Conservation (phyloP, 2,113 vertebrate species). For the Centropus bengalensis region DNA sequence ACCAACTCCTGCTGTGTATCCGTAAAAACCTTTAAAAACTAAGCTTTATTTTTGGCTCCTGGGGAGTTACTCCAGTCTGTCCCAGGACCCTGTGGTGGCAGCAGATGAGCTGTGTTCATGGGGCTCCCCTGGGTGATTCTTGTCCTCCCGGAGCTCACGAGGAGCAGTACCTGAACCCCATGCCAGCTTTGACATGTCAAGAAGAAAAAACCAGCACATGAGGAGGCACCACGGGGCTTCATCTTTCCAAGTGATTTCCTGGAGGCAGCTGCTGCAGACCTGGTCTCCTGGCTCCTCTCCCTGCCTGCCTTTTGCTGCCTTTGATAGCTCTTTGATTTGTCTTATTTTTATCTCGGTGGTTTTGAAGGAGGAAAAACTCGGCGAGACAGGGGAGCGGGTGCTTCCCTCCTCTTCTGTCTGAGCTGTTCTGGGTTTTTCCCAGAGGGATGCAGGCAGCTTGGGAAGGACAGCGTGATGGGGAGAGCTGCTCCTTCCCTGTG, state of each 20-base stretch:
- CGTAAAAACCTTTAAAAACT: fast-evolving
- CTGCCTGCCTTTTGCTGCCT: background rate
- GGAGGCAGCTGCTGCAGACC: background rate
- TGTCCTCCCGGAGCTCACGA: fast-evolving
- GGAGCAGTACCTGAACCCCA: fast-evolving
- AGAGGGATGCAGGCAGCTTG: background rate
- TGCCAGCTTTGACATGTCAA: fast-evolving
- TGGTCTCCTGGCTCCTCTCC: background rate
- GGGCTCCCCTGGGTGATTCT: background rate
- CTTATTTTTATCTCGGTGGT: background rate
- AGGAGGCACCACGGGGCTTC: background rate
- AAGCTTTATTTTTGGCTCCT: background rate
- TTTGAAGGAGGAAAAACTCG: background rate
- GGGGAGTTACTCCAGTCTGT: fast-evolving
- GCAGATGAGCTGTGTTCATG: background rate
- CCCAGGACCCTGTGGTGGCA: fast-evolving
- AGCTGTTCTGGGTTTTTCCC: background rate
- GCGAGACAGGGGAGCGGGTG: fast-evolving
- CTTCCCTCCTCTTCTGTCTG: background rate
- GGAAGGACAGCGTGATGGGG: fast-evolving
- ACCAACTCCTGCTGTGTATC: background rate
- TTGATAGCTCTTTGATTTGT: background rate
- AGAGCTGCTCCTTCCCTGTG: background rate
- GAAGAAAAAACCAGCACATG: fast-evolving
- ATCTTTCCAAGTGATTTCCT: background rate